Base-by-base conservation (phyloP, 1,140 invertebrate species). In the Laupala kohalensis region DNA sequence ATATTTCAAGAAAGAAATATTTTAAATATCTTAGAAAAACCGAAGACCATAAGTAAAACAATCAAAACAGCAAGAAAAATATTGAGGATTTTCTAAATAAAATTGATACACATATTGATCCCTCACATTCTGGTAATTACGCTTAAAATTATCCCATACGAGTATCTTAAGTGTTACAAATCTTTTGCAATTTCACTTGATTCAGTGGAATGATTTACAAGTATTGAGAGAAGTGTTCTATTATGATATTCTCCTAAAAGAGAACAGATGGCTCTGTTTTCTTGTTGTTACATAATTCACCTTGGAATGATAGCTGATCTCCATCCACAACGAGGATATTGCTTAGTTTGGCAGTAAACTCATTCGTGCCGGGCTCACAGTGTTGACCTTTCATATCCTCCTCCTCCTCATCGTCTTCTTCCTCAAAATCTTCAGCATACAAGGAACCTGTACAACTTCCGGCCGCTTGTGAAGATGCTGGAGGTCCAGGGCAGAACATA, bases 311-410 rank as follows among this genome's bases (percentile, higher is more conserved):
- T n/a, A 68, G 27, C n/a, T 64, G 26, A 26, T 71, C 63, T 25
- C 63, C 63, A 28, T 71, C 69, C 19, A 71, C 53, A 6, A 63
- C 25, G 23, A 71, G 25, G 4, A 71, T 24, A 64, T 23, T 63
- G 25, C 27, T 71, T 27, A 63, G 53, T 12, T 26, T 26, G 6
- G 71, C 64, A 25, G 67, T 72, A 26, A 72, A 72, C 68, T 72
- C 71, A 72, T 72, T 72, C 4, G 26, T 72, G 24, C 71, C 71
- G 6, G 71, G 65, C 25, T 72, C 71, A 63, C 71, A 72, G 24
- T 72, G 71, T n/a, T 72, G 64, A 24, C 66, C 71, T 53, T 68
- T 25, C 23, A 27, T 25, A 30, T 72, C 67, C 15, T 72, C 71
- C 19, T 67, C 71, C 6, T 62, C 37, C 19, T 9, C 19, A 13